Evolutionary conservation across 2,113 vertebrate genomes (phyloP), one percentile per base, ranked within the genome.

Genomic region (Apistogramma diplotaenia): DNA sequence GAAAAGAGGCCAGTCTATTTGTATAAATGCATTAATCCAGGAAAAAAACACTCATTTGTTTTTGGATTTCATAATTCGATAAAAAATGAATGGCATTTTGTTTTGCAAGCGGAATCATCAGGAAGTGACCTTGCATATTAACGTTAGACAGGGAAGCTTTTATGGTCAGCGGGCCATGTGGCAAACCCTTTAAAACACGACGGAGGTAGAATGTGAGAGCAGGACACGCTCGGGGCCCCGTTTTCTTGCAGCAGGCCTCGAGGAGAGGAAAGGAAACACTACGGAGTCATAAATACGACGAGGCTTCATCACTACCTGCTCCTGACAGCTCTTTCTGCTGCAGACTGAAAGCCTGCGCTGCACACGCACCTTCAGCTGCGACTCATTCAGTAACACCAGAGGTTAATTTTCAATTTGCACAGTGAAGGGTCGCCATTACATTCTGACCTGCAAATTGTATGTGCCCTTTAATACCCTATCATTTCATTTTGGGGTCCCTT

Each of bases 401-500:
- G 95, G 95, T 95, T 97, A 93, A 95, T 96, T 96, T 97, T 95
- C 95, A 96, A 94, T 96, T 96, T 96, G 90, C 90, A 91, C 91
- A 92, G 91, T 95, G 93, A 95, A 96, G 95, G 96, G 94, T 94
- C 95, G 94, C 93, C 89, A 94, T 97, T 96, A 96, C 89, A 89
- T 93, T 93, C 92, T 96, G 96, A 96, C 96, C 96, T 94, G 93
- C 88, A 97, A 96, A 97, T 96, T 95, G 95, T 91, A 94, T 95
- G 94, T 94, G 94, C 93, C 93, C 59, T 83, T 93, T 95, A 96
- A 96, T 89, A 95, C 93, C 94, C 93, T 94, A 92, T 96, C 94
- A 96, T 96, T 96, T 95, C 86, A 94, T 95, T 91, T 94, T 72
- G 76, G 94, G 88, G 93, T 92, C 93, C 90, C 84, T 94, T 92